phyloP scores from a whole-genome alignment of 1,140 invertebrate genomes.

The Nymphalis io region DNA sequence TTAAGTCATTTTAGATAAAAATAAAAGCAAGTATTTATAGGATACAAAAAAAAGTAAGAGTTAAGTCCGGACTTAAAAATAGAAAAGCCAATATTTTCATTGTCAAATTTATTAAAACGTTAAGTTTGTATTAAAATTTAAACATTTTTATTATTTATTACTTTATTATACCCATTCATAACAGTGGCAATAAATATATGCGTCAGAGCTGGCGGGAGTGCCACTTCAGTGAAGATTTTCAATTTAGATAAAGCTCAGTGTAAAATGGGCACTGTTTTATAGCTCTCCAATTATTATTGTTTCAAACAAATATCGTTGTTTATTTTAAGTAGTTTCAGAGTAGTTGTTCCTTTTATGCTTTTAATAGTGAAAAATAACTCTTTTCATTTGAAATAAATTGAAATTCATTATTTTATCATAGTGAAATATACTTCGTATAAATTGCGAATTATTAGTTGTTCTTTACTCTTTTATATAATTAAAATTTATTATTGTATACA shows the following conservation, averaged over 20 bases:
- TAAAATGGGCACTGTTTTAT: conserved; percentile 29
- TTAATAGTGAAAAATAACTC: background rate
- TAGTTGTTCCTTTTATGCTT: background rate
- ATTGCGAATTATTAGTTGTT: background rate
- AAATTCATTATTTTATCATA: background rate
- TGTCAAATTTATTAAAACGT: background rate
- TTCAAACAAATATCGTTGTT: conserved; percentile 22
- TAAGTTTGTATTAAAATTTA: conserved; percentile 18
- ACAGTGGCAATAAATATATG: conserved; percentile 33
- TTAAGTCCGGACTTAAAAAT: no score
- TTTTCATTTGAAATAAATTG: background rate
- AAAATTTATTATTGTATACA: no score
- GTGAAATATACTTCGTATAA: no score
- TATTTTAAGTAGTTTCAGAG: conserved; percentile 7
- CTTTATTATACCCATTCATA: conserved; percentile 30
- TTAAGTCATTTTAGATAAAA: no score
- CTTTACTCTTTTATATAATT: background rate
- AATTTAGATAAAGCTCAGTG: conserved; percentile 34
- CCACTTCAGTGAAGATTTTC: conserved; percentile 32
- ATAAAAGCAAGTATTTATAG: no score
- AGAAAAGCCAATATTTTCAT: no score
- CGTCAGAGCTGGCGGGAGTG: conserved; percentile 24
- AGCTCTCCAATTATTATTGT: conserved; percentile 30
- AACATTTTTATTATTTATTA: conserved; percentile 23
- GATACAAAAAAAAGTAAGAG: no score